Base-by-base conservation (phyloP, 1,140 invertebrate genomes). In the Ericerus pela region DNA sequence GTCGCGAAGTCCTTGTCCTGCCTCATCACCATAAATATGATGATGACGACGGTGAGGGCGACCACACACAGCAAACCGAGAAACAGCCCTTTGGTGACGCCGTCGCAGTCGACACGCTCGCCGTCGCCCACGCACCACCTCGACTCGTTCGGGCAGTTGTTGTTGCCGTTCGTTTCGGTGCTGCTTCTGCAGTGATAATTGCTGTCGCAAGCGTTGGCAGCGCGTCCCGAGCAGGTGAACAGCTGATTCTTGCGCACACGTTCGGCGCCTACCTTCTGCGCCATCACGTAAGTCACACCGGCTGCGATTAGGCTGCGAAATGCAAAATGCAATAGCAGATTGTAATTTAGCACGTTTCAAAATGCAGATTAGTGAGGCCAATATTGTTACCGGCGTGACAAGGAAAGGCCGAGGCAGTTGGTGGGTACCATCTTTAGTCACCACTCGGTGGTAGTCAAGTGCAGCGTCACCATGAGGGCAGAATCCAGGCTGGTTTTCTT, bases 11-110 rank as follows among this genome's bases (percentile, higher is more conserved):
- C 72, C 16, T 69, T 66, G 53, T 77, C 73, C 38, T 77, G 74
- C 41, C 76, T 74, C 29, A 79, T 75, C 5, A 80, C 77, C 28
- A 79, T 71, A 62, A 79, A 80, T 16, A 80, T 77, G n/a, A 80
- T 72, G 11, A 79, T 71, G 4, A 79, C 74, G 2, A 81, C 76
- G 24, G 80, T 75, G 0, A 75, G 74, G 2, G 73, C 71, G 0
- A 79, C 76, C 58, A 81, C 70, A 47, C 76, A 74, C 0, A 81
- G 66, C 2, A 81, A 69, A 0, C 79, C 79, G 0, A 80, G 64
- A 57, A 80, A 79, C 2, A 80, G 67, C 2, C 79, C 79, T 62
- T 78, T 78, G 62, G 73, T 76, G 6, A 76, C 74, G 2, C 72
- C 72, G 14, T 73, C 72, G 60, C 78, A 79, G 38, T 78, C 76